These are phyloP conservation scores for Pegea sp. DNA, from an alignment of 23 tunicate species.

Conservation along the genomic window DNA sequence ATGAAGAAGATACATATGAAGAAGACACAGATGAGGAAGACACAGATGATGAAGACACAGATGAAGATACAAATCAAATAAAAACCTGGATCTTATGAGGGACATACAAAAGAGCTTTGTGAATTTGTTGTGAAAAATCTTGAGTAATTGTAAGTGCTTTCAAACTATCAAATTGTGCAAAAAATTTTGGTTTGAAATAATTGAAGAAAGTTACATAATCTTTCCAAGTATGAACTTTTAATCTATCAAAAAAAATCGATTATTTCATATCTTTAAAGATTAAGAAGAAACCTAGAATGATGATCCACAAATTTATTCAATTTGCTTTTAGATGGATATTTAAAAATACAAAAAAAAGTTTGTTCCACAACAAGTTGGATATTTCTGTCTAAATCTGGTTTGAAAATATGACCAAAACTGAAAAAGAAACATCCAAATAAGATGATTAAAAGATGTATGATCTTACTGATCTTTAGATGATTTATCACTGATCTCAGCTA, in stretches of 20 bases:
- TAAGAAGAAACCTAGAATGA: background rate
- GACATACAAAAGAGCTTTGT: slow-evolving; percentile 2
- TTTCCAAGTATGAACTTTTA: slow-evolving; percentile 47
- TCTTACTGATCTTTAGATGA: background rate
- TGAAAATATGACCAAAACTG: too few relatives aligned
- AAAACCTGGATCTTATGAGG: too few relatives aligned
- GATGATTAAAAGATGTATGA: background rate
- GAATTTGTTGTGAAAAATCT: slow-evolving; percentile 29
- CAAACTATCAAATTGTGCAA: slow-evolving; percentile 89
- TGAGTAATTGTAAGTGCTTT: slow-evolving; percentile 67
- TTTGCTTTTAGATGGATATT: slow-evolving; percentile 18
- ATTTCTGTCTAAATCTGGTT: too few relatives aligned
- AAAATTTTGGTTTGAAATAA: slow-evolving; percentile 22
- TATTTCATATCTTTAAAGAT: too few relatives aligned
- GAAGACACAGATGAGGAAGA: too few relatives aligned
- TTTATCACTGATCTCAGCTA: background rate
- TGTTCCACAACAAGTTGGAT: too few relatives aligned
- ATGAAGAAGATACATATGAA: too few relatives aligned
- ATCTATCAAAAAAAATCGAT: too few relatives aligned
- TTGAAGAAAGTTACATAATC: slow-evolving; percentile 17
- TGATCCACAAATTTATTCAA: slow-evolving; percentile 1
- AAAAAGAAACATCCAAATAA: too few relatives aligned
- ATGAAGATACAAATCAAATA: too few relatives aligned
- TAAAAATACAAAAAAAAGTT: slow-evolving; percentile 36
- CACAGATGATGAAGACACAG: too few relatives aligned